Evolutionary conservation across 2,888 invertebrate genomes (phyloP).

Genomic region (Hypercompe scribonia): DNA sequence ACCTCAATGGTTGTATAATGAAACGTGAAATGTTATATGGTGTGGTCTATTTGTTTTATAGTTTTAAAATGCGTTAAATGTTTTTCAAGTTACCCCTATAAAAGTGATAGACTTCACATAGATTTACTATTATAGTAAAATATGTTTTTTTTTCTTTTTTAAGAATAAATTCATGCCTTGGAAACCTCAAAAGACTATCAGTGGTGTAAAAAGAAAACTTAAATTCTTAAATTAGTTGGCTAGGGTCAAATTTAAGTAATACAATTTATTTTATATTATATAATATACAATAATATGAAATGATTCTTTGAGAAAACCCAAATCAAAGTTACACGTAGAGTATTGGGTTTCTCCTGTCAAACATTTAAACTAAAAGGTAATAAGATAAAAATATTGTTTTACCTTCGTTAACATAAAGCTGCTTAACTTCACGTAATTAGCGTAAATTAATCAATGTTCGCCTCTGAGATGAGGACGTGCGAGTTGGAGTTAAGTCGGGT

Average conservation of each 20-base stretch:
- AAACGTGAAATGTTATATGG: not conserved
- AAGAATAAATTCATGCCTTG: too few species aligned
- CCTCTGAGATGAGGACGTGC: constrained; percentile 16
- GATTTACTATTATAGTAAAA: too few species aligned
- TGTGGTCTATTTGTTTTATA: not conserved
- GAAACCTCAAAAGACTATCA: too few species aligned
- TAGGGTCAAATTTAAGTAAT: too few species aligned
- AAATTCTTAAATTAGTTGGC: too few species aligned
- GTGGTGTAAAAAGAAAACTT: too few species aligned
- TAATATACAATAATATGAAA: not conserved
- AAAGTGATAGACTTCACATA: too few species aligned
- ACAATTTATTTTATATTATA: too few species aligned
- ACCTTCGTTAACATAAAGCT: constrained; percentile 15
- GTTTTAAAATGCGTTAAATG: not conserved
- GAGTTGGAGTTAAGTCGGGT: constrained; percentile 5
- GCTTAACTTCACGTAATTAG: constrained; percentile 24
- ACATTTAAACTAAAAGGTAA: constrained; percentile 4
- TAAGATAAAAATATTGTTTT: constrained; percentile 4
- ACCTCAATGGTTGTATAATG: not conserved
- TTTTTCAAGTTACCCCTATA: too few species aligned
- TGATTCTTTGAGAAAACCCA: not conserved
- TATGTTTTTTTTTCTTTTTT: too few species aligned
- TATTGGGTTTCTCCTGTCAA: not conserved
- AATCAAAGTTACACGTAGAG: not conserved
- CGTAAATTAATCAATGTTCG: constrained; percentile 34